These are phyloP conservation scores for Tipula confusa DNA, from an alignment of 2,888 invertebrate genomes.

Conservation along the genomic window DNA sequence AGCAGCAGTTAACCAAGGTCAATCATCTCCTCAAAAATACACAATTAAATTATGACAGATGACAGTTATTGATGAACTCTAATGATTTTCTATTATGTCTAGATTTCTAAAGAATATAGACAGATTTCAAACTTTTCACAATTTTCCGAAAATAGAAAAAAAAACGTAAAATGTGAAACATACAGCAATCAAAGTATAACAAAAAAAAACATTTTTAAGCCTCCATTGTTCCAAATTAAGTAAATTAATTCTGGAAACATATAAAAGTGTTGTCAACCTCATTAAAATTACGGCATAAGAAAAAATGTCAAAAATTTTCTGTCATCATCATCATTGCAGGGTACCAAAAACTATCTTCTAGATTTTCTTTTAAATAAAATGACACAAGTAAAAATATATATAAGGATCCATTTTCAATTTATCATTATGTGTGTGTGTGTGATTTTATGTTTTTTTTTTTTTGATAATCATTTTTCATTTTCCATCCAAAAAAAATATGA, in stretches of 20 bases:
- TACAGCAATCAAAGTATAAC: background rate
- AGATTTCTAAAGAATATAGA: background rate
- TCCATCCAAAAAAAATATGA: background rate
- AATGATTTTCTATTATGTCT: background rate
- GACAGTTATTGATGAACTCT: background rate
- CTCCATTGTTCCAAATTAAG: slow-evolving; percentile 14
- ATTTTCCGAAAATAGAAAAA: background rate
- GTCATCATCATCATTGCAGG: background rate
- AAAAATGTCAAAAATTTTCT: background rate
- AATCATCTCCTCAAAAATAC: background rate
- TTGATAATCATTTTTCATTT: background rate
- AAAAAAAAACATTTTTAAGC: background rate
- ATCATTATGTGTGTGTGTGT: too few relatives aligned
- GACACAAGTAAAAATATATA: background rate
- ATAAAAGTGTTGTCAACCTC: background rate
- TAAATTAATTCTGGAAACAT: background rate
- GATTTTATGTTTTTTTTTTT: too few relatives aligned
- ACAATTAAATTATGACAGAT: slow-evolving; percentile 9
- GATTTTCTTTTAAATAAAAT: slow-evolving; percentile 9
- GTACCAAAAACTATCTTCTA: background rate
- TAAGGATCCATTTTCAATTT: slow-evolving; percentile 20
- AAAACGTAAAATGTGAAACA: background rate
- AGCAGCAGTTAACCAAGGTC: too few relatives aligned
- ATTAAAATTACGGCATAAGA: background rate
- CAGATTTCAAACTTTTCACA: background rate